Percentiles rank a stretch among this genome's conserved stretches.
These are phyloP conservation scores for Omphaloscelis lunosa DNA, from an alignment of 2,888 invertebrate genomes.

Conservation along the genomic window DNA sequence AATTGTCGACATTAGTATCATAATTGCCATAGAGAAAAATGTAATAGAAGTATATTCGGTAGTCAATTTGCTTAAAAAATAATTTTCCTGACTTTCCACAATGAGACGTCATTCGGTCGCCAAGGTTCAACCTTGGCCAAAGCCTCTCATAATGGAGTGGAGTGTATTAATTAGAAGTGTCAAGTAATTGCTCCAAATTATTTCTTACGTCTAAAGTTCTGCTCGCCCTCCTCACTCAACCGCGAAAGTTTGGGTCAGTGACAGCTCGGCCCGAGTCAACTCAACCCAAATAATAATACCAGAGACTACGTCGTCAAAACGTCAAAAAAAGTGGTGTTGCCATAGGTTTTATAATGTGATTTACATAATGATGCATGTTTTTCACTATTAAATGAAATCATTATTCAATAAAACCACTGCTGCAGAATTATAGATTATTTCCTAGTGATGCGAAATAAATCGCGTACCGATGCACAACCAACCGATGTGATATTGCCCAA, in stretches of 20 bases:
- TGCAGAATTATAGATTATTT: not conserved
- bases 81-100: too few species aligned
- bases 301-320: too few species aligned
- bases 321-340: not conserved
- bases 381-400: not conserved
- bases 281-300: too few species aligned
- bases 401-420: not conserved
- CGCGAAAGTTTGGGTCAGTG: not conserved
- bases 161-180: not conserved
- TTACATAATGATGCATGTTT: not conserved
- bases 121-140: too few species aligned
- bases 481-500: constrained; percentile 39
- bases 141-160: too few species aligned
- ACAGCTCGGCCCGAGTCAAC: too few species aligned
- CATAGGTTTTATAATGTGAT: too few species aligned
- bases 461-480: not conserved
- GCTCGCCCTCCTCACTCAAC: not conserved
- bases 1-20: too few species aligned
- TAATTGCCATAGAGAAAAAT: too few species aligned
- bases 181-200: not conserved
- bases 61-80: too few species aligned
- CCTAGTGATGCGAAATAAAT: constrained; percentile 40
- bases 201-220: not conserved
- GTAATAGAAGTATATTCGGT: too few species aligned
- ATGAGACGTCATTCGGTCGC: too few species aligned